Conservation (phyloP, 2,888 invertebrate genomes). For the Mylabris sibirica region DNA sequence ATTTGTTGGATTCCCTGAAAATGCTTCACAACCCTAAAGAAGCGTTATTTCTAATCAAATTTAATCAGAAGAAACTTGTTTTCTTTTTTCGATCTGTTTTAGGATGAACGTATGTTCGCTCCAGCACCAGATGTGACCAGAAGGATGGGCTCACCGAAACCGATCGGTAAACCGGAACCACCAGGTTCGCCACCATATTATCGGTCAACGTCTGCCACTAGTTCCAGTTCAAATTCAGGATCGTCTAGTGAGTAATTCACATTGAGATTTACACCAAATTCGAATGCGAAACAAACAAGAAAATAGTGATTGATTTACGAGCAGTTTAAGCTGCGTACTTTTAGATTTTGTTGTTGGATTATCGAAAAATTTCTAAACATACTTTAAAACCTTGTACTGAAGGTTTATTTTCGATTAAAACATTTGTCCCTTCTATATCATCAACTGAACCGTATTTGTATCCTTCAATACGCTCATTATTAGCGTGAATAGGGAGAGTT, state of each 20-base stretch:
- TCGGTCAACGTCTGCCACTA: conserved; percentile 66
- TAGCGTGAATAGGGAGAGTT: no score
- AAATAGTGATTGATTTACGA: conserved; percentile 31
- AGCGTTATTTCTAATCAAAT: neutral
- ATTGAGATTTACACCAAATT: conserved; percentile 28
- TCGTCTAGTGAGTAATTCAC: conserved; percentile 65
- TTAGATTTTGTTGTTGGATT: no score
- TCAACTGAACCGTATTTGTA: no score
- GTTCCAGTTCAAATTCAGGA: conserved; percentile 68
- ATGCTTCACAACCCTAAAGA: neutral
- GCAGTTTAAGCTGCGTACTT: neutral
- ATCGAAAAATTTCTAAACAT: no score
- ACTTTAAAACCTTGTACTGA: no score
- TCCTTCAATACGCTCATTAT: no score
- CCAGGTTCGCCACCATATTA: conserved; percentile 60
- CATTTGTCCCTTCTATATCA: no score
- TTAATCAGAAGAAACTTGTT: neutral
- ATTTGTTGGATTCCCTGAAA: conserved; percentile 20
- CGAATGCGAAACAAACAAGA: neutral
- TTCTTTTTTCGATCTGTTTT: conserved; percentile 14
- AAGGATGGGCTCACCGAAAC: conserved; percentile 55
- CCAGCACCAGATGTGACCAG: conserved; percentile 70
- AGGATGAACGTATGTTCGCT: conserved; percentile 53
- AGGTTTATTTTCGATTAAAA: no score
- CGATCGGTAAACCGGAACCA: conserved; percentile 56